Evolutionary conservation across 1,140 invertebrate species (phyloP).

Genomic region (Platorchestia sp.): DNA sequence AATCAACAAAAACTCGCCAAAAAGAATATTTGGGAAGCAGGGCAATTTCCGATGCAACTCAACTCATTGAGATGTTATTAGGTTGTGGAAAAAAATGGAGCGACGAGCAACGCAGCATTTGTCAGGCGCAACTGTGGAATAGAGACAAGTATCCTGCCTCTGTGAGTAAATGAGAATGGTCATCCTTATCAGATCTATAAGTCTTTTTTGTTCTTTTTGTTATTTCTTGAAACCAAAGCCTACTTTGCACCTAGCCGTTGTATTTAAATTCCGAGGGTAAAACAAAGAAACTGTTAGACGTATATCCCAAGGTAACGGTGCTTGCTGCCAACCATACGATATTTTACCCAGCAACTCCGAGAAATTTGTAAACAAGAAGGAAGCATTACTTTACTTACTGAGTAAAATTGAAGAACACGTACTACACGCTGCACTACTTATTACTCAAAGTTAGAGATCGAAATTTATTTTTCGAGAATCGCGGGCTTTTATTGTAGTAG

Average conservation of each 20-base stretch:
- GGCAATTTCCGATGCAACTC: background rate
- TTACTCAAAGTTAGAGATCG: background rate
- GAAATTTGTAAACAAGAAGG: background rate
- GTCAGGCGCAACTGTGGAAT: background rate
- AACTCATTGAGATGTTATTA: background rate
- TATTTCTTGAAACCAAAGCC: background rate
- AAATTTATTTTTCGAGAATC: background rate
- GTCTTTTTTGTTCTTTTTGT: background rate
- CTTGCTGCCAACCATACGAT: background rate
- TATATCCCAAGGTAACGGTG: background rate
- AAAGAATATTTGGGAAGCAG: background rate
- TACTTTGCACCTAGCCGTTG: background rate
- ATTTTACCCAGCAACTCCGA: background rate
- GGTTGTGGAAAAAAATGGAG: background rate
- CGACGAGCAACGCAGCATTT: background rate
- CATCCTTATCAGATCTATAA: background rate
- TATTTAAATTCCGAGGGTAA: background rate
- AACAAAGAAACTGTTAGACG: background rate
- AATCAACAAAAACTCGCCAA: background rate
- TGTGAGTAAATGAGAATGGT: background rate
- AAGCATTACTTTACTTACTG: background rate
- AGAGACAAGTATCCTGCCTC: background rate
- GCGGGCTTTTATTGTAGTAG: background rate
- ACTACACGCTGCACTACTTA: background rate
- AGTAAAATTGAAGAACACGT: background rate